Evolutionary conservation across 2,888 invertebrate genomes (phyloP), one percentile per base, ranked within the genome.

Genomic region (Dicranocentrus wangi): DNA sequence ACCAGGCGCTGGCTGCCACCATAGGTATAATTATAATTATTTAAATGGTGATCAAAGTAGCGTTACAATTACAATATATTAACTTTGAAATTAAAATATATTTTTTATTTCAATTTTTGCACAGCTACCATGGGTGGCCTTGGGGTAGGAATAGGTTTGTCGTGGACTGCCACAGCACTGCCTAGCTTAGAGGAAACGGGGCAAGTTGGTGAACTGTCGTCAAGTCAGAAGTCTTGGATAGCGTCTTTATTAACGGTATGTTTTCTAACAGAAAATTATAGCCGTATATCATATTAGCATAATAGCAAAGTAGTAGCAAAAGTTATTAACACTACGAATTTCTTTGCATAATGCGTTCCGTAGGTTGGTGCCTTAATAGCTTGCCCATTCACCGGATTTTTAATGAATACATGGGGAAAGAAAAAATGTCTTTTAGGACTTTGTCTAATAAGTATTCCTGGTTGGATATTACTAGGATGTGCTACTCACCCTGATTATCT

Each of bases 381-480:
- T 1, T 69, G 83, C 15, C 89, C 90, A 0, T 55, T 90, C 0
- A 89, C 89, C 71, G 91, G 92, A 0, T 55, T 88, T 0, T 32
- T 91, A 0, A 89, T 91, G 0, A 90, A 92, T 81, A 88, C 84
- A 5, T 87, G 91, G 25, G 92, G 92, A 0, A 89, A 92, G 42
- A 91, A 91, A 87, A 88, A 88, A 23, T 90, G 91, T 1, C 91
- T 91, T 0, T 88, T 91, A 55, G 66, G 91, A 0, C 87, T 92
- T 0, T 88, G 90, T 0, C 68, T 92, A 1, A 92, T 93, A 0
- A 90, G 90, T 55, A 88, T 92, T 87, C 13, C 91, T 42, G 91
- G 92, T 1, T 93, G 93, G 92, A 81, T 91, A 0, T 87, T 92
- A 1, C 90, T 92, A 43, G 89, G 90, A 1, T 88, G 90, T 25